Evolutionary conservation across 2,113 vertebrate species (phyloP).

Genomic region (Carassius carassius): DNA sequence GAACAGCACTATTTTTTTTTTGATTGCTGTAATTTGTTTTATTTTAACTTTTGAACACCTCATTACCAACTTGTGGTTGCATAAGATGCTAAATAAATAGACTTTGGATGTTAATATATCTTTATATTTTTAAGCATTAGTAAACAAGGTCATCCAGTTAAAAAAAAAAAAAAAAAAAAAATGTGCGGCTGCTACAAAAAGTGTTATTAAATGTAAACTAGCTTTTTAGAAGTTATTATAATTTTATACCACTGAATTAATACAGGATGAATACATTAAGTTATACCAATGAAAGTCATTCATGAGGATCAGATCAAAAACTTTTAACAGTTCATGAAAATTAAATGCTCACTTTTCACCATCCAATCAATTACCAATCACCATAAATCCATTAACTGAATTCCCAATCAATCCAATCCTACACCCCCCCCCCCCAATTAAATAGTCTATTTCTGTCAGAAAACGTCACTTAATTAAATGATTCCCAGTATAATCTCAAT

Average conservation of each 20-base stretch:
- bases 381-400: conserved; percentile 24
- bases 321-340: background rate
- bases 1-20: background rate
- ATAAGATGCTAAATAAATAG: background rate
- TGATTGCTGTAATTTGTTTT: background rate
- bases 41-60: background rate
- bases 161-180: background rate
- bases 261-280: background rate
- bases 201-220: background rate
- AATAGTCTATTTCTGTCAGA: background rate
- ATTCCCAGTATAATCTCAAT: background rate
- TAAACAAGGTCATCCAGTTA: background rate
- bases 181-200: background rate
- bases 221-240: background rate
- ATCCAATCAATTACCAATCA: conserved; percentile 27
- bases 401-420: background rate
- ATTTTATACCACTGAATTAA: background rate
- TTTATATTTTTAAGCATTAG: no score
- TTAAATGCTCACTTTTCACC: background rate
- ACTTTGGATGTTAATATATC: background rate
- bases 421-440: background rate
- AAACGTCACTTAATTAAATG: background rate
- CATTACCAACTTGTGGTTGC: background rate
- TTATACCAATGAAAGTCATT: background rate
- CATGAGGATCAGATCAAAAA: background rate